Evolutionary conservation across 2,888 invertebrate genomes (phyloP).

Genomic region (Aphidius colemani): DNA sequence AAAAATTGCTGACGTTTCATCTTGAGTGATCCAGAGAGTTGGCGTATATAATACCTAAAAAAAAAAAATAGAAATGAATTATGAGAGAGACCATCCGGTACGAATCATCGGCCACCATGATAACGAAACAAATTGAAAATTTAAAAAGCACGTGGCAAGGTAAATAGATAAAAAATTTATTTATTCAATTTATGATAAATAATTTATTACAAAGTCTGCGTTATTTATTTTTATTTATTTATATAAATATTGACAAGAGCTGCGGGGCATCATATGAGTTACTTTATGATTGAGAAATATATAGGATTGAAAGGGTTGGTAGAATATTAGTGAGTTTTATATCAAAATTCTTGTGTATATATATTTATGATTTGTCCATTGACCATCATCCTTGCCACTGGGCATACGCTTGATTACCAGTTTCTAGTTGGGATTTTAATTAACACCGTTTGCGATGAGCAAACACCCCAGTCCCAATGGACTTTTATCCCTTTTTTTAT

Average conservation of each 20-base stretch:
- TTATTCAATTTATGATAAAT: background rate
- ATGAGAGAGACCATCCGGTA: constrained; percentile 1
- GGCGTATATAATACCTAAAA: background rate
- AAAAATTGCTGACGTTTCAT: background rate
- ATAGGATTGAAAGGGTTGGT: too few relatives aligned
- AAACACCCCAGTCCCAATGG: constrained; percentile 50
- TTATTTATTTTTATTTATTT: too few relatives aligned
- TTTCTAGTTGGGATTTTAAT: constrained; percentile 54
- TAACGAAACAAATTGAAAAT: constrained; percentile 15
- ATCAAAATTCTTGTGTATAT: background rate
- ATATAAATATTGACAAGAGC: too few relatives aligned
- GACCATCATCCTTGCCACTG: constrained; percentile 49
- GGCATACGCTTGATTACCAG: constrained; percentile 54
- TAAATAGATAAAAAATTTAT: constrained; percentile 17
- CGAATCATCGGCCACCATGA: constrained; percentile 20
- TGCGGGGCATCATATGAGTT: too few relatives aligned
- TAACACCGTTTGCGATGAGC: constrained; percentile 56
- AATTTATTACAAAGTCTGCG: too few relatives aligned
- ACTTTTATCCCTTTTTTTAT: constrained; percentile 26
- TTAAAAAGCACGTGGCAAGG: constrained; percentile 24
- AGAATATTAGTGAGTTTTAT: too few relatives aligned
- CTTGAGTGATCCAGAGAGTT: background rate
- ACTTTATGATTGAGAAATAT: too few relatives aligned
- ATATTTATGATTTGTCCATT: constrained; percentile 39
- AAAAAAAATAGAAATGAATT: constrained; percentile 14